These are phyloP conservation scores for Ormyrus pomaceus DNA, from an alignment of 2,888 invertebrate species.

Conservation along the genomic window DNA sequence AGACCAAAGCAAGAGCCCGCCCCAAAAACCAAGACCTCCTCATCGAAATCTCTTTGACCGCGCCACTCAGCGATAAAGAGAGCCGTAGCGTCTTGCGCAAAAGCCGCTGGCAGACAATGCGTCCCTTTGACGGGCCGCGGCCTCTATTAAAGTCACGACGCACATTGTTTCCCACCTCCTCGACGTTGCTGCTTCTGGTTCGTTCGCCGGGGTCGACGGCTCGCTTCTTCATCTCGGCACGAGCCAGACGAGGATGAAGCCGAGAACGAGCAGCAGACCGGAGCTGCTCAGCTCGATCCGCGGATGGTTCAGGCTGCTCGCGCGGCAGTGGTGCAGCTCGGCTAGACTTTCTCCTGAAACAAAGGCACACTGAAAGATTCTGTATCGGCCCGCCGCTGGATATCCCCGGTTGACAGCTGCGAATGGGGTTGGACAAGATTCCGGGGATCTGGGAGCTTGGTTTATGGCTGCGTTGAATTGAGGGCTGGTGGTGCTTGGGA, in stretches of 20 bases:
- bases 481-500: too few species aligned
- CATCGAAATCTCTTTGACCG: too few species aligned
- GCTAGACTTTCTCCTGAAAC: slow-evolving; percentile 81
- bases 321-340: slow-evolving; percentile 78
- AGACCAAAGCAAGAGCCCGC: too few species aligned
- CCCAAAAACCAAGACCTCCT: too few species aligned
- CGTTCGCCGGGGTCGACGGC: neutral
- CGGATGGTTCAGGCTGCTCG: slow-evolving; percentile 62
- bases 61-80: too few species aligned
- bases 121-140: too few species aligned
- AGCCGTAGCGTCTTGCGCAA: too few species aligned
- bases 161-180: too few species aligned
- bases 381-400: neutral
- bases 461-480: too few species aligned
- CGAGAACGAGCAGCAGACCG: slow-evolving; percentile 61
- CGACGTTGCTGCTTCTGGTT: neutral
- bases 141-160: too few species aligned
- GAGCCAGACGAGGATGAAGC: slow-evolving; percentile 63
- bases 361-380: slow-evolving; percentile 66
- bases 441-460: too few species aligned
- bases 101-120: too few species aligned
- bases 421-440: neutral
- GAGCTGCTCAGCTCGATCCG: slow-evolving; percentile 57
- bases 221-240: slow-evolving; percentile 71
- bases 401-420: neutral